These are phyloP conservation scores for Perca schrenkii DNA, from an alignment of 2,113 vertebrate species.

Conservation along the genomic window DNA sequence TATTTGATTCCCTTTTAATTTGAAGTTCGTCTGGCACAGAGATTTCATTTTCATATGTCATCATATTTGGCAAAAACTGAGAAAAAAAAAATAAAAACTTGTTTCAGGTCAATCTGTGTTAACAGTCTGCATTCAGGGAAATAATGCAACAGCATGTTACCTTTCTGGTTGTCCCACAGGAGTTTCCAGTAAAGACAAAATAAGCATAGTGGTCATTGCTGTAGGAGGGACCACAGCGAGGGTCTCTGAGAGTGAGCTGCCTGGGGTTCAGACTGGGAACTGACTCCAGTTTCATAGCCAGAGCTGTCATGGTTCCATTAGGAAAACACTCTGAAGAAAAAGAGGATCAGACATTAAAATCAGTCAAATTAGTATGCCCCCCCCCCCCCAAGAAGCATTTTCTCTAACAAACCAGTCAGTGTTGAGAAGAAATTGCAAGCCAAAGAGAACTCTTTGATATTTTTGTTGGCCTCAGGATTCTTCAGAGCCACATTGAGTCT, in stretches of 20 bases:
- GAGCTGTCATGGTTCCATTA: conserved; percentile 79
- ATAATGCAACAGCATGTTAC: conserved; percentile 13
- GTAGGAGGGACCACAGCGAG: conserved; percentile 74
- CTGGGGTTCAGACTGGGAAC: conserved; percentile 67
- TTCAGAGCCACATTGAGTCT: conserved; percentile 65
- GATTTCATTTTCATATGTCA: conserved; percentile 83
- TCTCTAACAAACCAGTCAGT: conserved; percentile 59
- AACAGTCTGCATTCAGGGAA: neutral
- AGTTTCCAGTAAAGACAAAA: conserved; percentile 76
- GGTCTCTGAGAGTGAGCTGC: conserved; percentile 75
- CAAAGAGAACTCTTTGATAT: conserved; percentile 65
- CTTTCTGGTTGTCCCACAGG: conserved; percentile 82
- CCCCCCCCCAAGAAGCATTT: no score
- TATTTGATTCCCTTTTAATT: rapidly evolving
- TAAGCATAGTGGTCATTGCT: conserved; percentile 71
- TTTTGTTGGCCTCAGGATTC: conserved; percentile 28
- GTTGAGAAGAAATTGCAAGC: conserved; percentile 64
- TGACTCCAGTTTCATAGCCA: conserved; percentile 78
- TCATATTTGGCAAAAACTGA: conserved; percentile 75
- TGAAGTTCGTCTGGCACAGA: conserved; percentile 54
- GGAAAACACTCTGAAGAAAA: conserved; percentile 77
- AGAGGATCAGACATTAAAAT: neutral
- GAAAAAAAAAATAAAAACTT: neutral
- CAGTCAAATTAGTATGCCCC: no score
- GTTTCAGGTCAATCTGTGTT: neutral